phyloP scores from a whole-genome alignment of 1,140 invertebrate genomes.

The Aphelenchoides fujianensis region DNA sequence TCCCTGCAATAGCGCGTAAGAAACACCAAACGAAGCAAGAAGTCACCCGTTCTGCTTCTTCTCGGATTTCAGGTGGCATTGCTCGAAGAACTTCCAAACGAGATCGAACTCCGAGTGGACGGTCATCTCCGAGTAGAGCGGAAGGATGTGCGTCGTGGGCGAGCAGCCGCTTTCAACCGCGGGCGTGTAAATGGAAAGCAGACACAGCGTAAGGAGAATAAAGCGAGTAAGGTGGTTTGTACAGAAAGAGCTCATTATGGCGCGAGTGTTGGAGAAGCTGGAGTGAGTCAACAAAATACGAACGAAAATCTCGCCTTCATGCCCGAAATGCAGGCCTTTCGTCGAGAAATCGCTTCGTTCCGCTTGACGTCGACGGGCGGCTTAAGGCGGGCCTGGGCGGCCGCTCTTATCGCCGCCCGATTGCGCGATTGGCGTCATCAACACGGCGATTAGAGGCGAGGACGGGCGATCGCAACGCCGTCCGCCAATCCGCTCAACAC shows the following conservation, averaged over 20 bases:
- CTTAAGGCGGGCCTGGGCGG: background rate
- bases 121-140: background rate
- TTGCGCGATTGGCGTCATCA: constrained; percentile 2
- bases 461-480: no score
- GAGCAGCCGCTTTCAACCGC: background rate
- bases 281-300: background rate
- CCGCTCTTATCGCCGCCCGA: background rate
- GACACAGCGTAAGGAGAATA: background rate
- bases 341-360: background rate
- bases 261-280: background rate
- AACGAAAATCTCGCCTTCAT: background rate
- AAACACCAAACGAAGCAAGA: background rate
- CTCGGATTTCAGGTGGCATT: background rate
- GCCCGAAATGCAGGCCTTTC: background rate
- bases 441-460: background rate
- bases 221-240: background rate
- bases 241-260: background rate
- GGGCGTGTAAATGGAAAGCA: no score
- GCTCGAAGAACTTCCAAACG: background rate
- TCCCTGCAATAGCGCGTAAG: no score
- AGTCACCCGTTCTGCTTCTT: background rate
- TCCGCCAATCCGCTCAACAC: background rate
- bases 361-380: background rate
- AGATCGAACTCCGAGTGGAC: background rate
- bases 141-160: background rate